phyloP scores from a whole-genome alignment of 1,140 invertebrate species.

The Atta colombica region DNA sequence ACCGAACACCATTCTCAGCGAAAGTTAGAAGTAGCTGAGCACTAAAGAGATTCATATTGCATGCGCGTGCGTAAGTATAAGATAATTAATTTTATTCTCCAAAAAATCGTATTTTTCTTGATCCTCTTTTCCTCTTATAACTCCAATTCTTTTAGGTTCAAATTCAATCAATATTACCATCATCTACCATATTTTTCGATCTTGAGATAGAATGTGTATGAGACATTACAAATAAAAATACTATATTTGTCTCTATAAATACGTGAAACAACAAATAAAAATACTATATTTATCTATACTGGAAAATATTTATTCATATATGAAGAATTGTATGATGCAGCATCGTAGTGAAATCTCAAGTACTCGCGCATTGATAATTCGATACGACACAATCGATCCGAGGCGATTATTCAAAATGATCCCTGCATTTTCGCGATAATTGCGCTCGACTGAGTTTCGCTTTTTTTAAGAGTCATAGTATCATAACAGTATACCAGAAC shows the following conservation, averaged over 20 bases:
- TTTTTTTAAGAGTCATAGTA: slow-evolving; percentile 34
- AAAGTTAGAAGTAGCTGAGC: slow-evolving; percentile 6
- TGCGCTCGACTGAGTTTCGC: slow-evolving; percentile 15
- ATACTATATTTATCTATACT: background rate
- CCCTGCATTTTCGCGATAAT: slow-evolving; percentile 13
- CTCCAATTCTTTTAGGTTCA: background rate
- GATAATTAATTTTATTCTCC: background rate
- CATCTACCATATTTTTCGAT: background rate
- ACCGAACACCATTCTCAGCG: slow-evolving; percentile 31
- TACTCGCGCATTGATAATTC: slow-evolving; percentile 10
- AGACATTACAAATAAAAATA: slow-evolving; percentile 4
- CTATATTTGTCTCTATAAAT: background rate
- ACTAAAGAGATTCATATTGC: slow-evolving; percentile 17
- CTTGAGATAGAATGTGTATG: background rate
- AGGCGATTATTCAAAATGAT: slow-evolving; percentile 3
- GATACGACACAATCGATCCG: slow-evolving; percentile 2
- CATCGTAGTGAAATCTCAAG: slow-evolving; percentile 16
- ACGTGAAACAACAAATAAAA: background rate
- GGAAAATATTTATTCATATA: background rate
- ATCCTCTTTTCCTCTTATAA: background rate
- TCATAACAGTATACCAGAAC: slow-evolving; percentile 15
- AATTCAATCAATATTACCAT: background rate
- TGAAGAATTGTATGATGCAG: background rate
- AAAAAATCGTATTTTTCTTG: background rate
- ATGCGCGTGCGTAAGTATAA: background rate